phyloP scores from a whole-genome alignment of 2,888 invertebrate species.

The Eumacrocentrus americanus region DNA sequence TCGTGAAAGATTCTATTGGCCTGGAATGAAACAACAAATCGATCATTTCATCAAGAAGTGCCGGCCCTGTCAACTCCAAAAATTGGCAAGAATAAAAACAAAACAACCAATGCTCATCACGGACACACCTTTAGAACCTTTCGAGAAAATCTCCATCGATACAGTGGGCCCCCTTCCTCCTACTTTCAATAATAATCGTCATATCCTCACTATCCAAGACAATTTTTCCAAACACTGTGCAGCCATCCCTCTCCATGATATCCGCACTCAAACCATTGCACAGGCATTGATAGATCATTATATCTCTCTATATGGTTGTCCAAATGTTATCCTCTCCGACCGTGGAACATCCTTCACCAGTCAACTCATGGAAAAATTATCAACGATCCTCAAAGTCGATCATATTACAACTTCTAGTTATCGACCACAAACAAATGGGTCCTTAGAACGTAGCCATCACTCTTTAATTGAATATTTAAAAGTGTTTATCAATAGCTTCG shows the following conservation, averaged over 20 bases:
- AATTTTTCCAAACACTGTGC: slow-evolving; percentile 6
- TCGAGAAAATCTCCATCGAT: no score
- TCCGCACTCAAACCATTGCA: slow-evolving; percentile 13
- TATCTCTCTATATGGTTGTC: slow-evolving; percentile 21
- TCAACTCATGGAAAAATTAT: slow-evolving; percentile 9
- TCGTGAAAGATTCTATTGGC: no score
- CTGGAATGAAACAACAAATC: no score
- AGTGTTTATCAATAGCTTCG: not conserved
- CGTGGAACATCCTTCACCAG: slow-evolving; percentile 11
- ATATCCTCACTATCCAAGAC: no score
- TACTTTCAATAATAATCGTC: no score
- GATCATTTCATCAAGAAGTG: no score
- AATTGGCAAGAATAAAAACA: no score
- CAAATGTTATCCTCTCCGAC: slow-evolving; percentile 13
- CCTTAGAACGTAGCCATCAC: slow-evolving; percentile 20
- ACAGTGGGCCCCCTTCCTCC: no score
- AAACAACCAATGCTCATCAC: no score
- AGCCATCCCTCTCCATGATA: slow-evolving; percentile 6
- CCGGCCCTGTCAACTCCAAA: no score
- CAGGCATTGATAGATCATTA: slow-evolving; percentile 12
- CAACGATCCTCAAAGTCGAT: not conserved
- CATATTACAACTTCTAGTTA: not conserved
- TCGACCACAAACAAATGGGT: slow-evolving; percentile 12
- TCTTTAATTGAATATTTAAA: slow-evolving; percentile 10
- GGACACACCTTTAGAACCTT: no score